Base-by-base conservation (phyloP, 2,888 invertebrate genomes). In the Drosophila rubida region DNA sequence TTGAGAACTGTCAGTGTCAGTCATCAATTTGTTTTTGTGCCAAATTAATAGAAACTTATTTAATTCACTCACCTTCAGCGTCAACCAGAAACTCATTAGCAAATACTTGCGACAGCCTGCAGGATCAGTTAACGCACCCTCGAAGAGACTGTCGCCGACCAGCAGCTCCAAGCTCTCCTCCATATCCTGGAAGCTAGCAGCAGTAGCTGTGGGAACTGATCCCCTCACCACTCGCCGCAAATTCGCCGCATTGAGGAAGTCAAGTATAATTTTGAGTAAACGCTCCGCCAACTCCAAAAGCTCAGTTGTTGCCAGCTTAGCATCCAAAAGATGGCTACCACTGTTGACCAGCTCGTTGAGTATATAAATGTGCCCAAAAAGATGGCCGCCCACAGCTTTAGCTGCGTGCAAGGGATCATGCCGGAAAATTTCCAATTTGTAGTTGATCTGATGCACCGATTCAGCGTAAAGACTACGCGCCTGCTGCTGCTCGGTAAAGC, bases 171-270 rank as follows among this genome's bases (percentile, higher is more conserved):
- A 93, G 83, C 96, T 95, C 64, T 94, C 93, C 82, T 94, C 95
- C 93, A 96, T 96, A 90, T 96, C 95, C 50, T 95, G 95, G 90
- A 96, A 97, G 68, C 96, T 96, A 6, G 96, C 95, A 45, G 94
- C 94, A 45, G 91, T 91, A 60, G 92, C 92, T 19, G 19, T 3
- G 19, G 19, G 19, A 4, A 61, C 46, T 2, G 92, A 93, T 8
- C n/a, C 32, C 44, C 4, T 37, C n/a, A n/a, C 11, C 0, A 49
- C 39, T 0, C 53, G 41, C 1, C 75, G n/a, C 0, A 46, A 13
- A 68, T 89, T 75, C 53, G 89, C 81, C 25, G 88, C 68, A 60
- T 90, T 91, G 0, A 92, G 74, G 46, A 91, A 81, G 23, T 80
- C 75, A n/a, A 92, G 75, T 2, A 91, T 72, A 2, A 81, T 64